Conservation (phyloP, 2,113 vertebrate species). For the Cavia aperea region DNA sequence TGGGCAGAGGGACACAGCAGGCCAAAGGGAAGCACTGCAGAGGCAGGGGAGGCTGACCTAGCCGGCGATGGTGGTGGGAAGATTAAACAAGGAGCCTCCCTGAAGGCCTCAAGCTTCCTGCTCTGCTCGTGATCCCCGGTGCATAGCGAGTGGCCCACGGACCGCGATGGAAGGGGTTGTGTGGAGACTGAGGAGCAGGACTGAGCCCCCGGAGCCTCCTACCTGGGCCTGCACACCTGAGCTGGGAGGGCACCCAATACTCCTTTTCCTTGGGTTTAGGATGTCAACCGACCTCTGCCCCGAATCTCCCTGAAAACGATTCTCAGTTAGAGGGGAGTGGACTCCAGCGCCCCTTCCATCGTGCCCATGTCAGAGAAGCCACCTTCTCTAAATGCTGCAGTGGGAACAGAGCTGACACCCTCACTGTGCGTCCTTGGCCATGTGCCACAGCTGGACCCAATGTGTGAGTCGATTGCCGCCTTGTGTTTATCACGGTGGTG, state of each 20-base stretch:
- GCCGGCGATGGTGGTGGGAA: neutral
- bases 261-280: neutral
- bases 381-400: no score
- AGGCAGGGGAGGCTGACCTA: neutral
- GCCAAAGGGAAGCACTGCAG: neutral
- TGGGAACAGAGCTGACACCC: rapidly evolving
- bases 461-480: no score
- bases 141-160: rapidly evolving
- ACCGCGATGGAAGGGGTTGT: no score
- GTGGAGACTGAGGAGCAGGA: neutral
- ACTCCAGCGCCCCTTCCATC: neutral
- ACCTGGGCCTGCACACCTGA: neutral
- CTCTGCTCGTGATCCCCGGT: neutral
- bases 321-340: no score
- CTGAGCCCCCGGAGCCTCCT: neutral
- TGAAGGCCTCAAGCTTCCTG: no score
- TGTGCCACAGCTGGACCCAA: no score
- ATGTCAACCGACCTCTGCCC: neutral
- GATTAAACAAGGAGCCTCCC: neutral
- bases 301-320: rapidly evolving
- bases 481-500: neutral
- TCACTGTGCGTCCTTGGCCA: neutral
- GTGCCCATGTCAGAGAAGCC: no score
- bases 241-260: rapidly evolving
- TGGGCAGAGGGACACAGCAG: neutral